phyloP scores from a whole-genome alignment of 2,113 vertebrate genomes.

The Trachemys scripta region DNA sequence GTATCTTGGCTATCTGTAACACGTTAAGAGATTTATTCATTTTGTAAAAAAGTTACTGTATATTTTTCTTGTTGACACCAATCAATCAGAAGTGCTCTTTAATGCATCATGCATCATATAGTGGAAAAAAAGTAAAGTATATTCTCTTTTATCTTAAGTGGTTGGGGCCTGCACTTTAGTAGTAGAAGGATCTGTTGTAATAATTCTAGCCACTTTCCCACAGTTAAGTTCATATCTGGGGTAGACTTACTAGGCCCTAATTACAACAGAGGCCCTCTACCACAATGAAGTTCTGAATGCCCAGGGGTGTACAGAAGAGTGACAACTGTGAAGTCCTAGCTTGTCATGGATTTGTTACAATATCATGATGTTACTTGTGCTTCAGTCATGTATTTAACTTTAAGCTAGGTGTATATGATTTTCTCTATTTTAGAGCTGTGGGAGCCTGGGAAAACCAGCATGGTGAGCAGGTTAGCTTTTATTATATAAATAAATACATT shows the following conservation, averaged over 20 bases:
- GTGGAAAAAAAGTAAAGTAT: background rate
- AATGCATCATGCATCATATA: fast-evolving
- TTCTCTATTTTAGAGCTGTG: constrained; percentile 9
- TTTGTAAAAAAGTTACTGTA: background rate
- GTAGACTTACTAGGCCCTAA: background rate
- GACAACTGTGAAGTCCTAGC: background rate
- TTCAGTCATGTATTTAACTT: background rate
- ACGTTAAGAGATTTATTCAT: background rate
- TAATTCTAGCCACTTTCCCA: background rate
- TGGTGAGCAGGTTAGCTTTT: background rate
- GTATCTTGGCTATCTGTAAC: background rate
- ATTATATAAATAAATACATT: constrained; percentile 50
- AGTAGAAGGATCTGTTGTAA: background rate
- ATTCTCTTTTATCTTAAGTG: background rate
- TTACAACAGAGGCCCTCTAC: background rate
- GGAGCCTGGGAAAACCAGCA: constrained; percentile 24
- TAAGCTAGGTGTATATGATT: constrained; percentile 15
- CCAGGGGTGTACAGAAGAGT: background rate
- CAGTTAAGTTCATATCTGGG: background rate
- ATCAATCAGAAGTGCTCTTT: background rate
- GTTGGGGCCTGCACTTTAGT: background rate
- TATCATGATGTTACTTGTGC: background rate
- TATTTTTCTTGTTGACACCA: background rate
- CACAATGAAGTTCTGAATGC: background rate
- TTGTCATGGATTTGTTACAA: background rate